Conservation (phyloP, 2,888 invertebrate species). For the Glyphotaelius pellucidus region DNA sequence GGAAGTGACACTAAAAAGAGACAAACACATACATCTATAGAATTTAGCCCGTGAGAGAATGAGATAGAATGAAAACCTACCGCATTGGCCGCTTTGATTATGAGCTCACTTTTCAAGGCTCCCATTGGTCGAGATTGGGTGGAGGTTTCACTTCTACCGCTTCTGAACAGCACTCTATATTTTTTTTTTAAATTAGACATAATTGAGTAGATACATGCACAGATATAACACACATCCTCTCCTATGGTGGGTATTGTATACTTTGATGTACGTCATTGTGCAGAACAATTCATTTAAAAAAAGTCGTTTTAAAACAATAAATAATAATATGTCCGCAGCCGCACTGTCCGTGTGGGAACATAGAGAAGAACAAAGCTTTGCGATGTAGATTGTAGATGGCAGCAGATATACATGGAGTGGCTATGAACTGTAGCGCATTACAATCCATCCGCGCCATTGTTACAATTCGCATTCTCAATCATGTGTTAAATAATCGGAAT, state of each 20-base stretch:
- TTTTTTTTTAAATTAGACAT: too few relatives aligned
- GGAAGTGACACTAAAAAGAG: too few relatives aligned
- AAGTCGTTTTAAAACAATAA: constrained; percentile 48
- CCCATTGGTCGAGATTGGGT: too few relatives aligned
- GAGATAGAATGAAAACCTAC: too few relatives aligned
- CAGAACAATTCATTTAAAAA: background rate
- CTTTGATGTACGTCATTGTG: background rate
- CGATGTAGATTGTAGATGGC: constrained; percentile 16
- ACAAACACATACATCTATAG: too few relatives aligned
- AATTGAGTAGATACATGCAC: too few relatives aligned
- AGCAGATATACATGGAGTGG: constrained; percentile 9
- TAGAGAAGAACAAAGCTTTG: constrained; percentile 20
- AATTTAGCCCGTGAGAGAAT: too few relatives aligned
- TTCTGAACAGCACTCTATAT: too few relatives aligned
- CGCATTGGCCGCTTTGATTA: too few relatives aligned
- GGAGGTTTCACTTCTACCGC: too few relatives aligned
- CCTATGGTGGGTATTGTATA: background rate
- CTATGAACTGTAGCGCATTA: constrained; percentile 1
- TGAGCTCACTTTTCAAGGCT: too few relatives aligned
- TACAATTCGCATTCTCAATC: constrained; percentile 18
- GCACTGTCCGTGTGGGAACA: constrained; percentile 28
- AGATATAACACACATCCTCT: background rate
- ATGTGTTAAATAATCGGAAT: constrained; percentile 39
- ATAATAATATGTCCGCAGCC: background rate
- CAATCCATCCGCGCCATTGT: constrained; percentile 25